Conservation (phyloP, 2,797 vertebrate species). For the Fringilla coelebs region DNA sequence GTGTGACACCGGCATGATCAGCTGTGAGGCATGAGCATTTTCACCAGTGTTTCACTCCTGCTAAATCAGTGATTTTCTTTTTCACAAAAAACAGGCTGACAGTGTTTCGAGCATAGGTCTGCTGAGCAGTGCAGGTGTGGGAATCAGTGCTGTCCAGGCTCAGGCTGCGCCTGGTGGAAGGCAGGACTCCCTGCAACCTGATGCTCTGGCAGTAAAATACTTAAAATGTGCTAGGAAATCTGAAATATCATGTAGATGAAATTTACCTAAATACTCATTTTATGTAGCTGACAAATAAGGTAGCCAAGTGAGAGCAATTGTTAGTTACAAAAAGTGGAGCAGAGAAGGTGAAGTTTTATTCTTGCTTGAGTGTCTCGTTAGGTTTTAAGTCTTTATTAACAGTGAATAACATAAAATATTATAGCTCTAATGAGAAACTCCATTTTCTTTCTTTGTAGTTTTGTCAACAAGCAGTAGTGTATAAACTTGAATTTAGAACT, state of each 20-base stretch:
- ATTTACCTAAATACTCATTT: background rate
- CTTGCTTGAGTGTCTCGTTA: background rate
- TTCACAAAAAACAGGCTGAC: background rate
- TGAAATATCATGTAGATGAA: accelerated
- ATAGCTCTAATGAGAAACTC: background rate
- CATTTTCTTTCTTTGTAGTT: background rate
- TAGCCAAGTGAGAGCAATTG: background rate
- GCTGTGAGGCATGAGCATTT: background rate
- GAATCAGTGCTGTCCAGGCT: accelerated
- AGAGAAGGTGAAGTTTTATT: background rate
- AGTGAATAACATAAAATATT: background rate
- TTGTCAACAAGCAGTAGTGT: background rate
- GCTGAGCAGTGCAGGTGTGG: background rate
- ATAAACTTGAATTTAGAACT: background rate
- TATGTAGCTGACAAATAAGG: background rate
- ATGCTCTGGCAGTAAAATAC: background rate
- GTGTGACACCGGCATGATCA: background rate
- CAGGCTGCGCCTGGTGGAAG: accelerated
- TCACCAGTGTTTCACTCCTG: background rate
- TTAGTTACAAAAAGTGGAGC: background rate
- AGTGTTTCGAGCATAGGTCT: background rate
- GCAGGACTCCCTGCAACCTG: background rate
- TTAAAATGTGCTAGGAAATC: background rate
- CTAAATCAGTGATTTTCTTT: background rate
- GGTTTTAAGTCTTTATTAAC: background rate